phyloP scores from a whole-genome alignment of 2,113 vertebrate species.

The Phylloscopus trochiloides region DNA sequence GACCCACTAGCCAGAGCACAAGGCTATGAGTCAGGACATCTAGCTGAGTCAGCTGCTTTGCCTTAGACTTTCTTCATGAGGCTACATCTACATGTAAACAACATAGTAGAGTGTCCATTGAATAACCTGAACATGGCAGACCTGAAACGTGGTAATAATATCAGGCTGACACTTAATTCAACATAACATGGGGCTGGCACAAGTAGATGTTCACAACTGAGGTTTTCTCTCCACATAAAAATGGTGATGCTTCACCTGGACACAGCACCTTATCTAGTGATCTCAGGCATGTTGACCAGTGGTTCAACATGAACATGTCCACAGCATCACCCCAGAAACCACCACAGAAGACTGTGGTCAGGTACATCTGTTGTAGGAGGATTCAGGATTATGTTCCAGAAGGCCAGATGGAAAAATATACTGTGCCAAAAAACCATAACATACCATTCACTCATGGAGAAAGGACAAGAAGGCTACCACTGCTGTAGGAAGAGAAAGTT shows the following conservation, averaged over 20 bases:
- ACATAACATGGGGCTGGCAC: neutral
- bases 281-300: neutral
- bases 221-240: neutral
- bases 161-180: neutral
- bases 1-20: neutral
- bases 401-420: neutral
- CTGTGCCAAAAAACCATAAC: accelerated
- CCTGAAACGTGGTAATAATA: neutral
- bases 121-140: neutral
- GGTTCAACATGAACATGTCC: neutral
- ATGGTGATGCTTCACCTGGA: neutral
- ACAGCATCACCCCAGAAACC: neutral
- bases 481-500: neutral
- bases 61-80: neutral
- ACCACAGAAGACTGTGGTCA: neutral
- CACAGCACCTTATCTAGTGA: neutral
- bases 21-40: neutral
- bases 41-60: neutral
- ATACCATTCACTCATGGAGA: neutral
- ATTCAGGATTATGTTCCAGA: neutral
- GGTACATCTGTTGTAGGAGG: neutral
- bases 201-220: neutral
- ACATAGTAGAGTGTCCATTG: accelerated
- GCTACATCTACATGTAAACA: neutral
- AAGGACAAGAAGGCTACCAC: neutral